Base-by-base conservation (phyloP, 2,113 vertebrate species). In the Cichladusa arquata region DNA sequence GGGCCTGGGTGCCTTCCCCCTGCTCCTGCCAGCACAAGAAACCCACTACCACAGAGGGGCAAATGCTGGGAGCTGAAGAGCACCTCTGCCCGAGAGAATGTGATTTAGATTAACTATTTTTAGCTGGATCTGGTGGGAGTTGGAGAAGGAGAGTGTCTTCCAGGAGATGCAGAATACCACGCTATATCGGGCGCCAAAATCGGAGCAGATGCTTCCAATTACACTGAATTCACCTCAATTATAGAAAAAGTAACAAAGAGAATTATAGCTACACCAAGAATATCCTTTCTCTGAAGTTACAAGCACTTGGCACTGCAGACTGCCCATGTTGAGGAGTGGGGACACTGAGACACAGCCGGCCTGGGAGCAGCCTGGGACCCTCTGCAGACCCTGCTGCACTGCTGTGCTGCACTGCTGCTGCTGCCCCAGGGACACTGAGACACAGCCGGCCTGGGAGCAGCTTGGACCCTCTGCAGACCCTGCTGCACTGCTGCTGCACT, bases 211-310 rank as follows among this genome's bases (percentile, higher is more conserved):
- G 78, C 82, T 95, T 94, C 69, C 92, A 92, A 88, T 96, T 93
- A 83, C 72, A 54, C 86, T 94, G 91, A 92, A 93, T 95, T 94
- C 88, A 91, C 90, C 92, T 95, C 92, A 81, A 74, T 93, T 95
- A 86, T n/a, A 88, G 86, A 67, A 85, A 85, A 86, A 70, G 54
- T 25, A 15, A 76, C 57, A 74, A 57, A 61, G 70, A 42, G 61
- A 38, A 1, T 47, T 34, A 56, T 8, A 61, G 60, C 42, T 85
- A 36, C 42, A 13, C 77, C 47, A 57, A 92, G 85, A 94, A 66
- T 84, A 85, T 86, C 20, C 12, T 93, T 83, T 34, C 86, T 80
- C 61, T 84, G 81, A 67, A 85, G 61, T 70, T 83, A 66, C 58
- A 76, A 66, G 34, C 14, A 7, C 26, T 74, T 72, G 83, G 28